Evolutionary conservation across 2,113 vertebrate genomes (phyloP).

Genomic region (Cinclus cinclus): DNA sequence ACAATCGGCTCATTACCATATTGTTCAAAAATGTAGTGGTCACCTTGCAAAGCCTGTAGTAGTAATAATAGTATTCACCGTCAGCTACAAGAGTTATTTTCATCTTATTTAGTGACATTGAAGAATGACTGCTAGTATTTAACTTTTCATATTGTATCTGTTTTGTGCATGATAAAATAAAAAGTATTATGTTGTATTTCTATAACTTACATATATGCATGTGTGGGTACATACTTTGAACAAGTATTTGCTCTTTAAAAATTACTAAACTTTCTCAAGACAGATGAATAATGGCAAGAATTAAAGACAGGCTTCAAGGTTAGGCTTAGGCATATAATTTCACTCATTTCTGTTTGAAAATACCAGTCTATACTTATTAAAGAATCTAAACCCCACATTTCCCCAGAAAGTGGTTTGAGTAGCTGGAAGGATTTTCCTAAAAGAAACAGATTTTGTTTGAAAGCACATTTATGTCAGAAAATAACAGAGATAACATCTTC

Average conservation of each 20-base stretch:
- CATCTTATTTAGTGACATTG: background rate
- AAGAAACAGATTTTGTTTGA: background rate
- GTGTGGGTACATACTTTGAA: background rate
- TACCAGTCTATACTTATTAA: background rate
- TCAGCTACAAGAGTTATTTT: background rate
- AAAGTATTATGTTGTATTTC: background rate
- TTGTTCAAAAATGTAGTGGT: background rate
- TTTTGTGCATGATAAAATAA: background rate
- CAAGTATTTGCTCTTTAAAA: background rate
- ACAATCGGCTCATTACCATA: background rate
- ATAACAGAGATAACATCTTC: background rate
- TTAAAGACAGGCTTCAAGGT: background rate
- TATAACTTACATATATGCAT: background rate
- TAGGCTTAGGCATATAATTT: background rate
- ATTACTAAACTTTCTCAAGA: background rate
- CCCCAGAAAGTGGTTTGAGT: background rate
- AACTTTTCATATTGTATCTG: background rate
- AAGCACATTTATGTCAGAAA: background rate
- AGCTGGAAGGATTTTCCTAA: background rate
- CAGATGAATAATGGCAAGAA: background rate
- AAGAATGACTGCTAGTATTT: background rate
- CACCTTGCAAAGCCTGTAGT: background rate
- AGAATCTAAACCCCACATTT: background rate
- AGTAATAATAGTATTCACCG: background rate
- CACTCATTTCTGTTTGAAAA: background rate